Evolutionary conservation across 2,888 invertebrate genomes (phyloP), one percentile per base, ranked within the genome.

Genomic region (Omphaloscelis lunosa): DNA sequence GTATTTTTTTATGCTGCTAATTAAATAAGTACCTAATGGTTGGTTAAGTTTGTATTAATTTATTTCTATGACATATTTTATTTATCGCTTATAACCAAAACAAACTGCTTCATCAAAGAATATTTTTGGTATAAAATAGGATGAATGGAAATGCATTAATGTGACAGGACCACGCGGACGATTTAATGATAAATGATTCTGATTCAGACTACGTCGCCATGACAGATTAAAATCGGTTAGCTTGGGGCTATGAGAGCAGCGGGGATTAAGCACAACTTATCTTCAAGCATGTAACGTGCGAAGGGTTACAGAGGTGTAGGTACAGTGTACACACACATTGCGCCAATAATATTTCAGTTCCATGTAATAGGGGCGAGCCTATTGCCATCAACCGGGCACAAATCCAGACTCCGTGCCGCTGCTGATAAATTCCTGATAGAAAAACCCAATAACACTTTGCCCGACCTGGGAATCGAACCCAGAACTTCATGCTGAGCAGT

Each of bases 151-250:
- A 82, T 72, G 51, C 77, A 56, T 66, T 79, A 88, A 83, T 66
- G 67, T 78, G 89, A 85, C 83, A 83, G 82, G 65, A 75, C 79
- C 81, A 79, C 69, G 72, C 78, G 67, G 69, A 41, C 77, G 74
- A 61, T 83, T 79, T 82, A 86, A 88, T 89, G 88, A 88, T 89
- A 80, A 88, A 89, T 88, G 88, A 86, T 89, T 81, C 79, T 66
- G 48, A 86, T 89, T 84, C 83, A 74, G 86, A 56, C 62, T 75
- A 65, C 81, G 82, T 73, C 59, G 75, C 68, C 51, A 77, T 87
- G 88, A 84, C 78, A 79, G 89, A 88, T 88, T 88, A 65, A 81
- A 84, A 84, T 86, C 84, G 73, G 63, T 63, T 41, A 15, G 41
- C 45, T 41, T 75, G 53, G 45, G 78, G 81, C 86, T 59, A 56